Evolutionary conservation across 2,888 invertebrate species (phyloP).

Genomic region (Melipona bicolor): DNA sequence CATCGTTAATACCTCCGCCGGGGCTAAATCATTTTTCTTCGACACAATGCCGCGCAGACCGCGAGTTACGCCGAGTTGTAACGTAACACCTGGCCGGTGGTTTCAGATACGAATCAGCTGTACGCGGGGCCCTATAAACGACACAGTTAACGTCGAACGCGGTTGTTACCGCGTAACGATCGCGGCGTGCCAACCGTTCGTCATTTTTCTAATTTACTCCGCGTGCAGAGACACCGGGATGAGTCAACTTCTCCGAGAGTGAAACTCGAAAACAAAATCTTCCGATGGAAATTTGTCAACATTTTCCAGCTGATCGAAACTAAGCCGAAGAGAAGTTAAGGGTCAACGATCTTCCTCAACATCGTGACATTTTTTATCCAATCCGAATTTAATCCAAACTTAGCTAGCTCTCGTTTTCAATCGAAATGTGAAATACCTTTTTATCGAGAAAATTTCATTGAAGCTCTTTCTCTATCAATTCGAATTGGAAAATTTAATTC

Average conservation of each 20-base stretch:
- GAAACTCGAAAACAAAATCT: neutral
- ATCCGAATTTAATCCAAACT: too few relatives aligned
- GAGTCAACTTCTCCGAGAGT: neutral
- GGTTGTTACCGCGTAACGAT: constrained; percentile 39
- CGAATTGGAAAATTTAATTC: too few relatives aligned
- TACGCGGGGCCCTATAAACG: constrained; percentile 42
- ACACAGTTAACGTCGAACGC: constrained; percentile 50
- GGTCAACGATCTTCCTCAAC: too few relatives aligned
- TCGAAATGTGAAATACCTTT: too few relatives aligned
- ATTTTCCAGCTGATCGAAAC: too few relatives aligned
- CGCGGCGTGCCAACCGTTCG: constrained; percentile 13
- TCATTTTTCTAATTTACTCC: constrained; percentile 33
- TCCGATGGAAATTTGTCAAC: too few relatives aligned
- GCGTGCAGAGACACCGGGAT: neutral
- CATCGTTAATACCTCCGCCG: constrained; percentile 53
- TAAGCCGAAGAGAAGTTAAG: too few relatives aligned
- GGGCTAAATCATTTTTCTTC: constrained; percentile 61
- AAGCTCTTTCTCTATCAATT: too few relatives aligned
- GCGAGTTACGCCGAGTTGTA: constrained; percentile 50
- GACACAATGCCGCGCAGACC: constrained; percentile 42
- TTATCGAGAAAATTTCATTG: too few relatives aligned
- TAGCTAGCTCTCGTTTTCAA: too few relatives aligned
- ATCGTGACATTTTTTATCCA: too few relatives aligned
- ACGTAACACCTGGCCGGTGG: constrained; percentile 57
- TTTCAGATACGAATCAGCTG: constrained; percentile 55